Percentiles rank a stretch among this genome's conserved stretches.
Evolutionary conservation across 2,797 vertebrate genomes (phyloP).

Genomic region (Premnoplex brunnescens): DNA sequence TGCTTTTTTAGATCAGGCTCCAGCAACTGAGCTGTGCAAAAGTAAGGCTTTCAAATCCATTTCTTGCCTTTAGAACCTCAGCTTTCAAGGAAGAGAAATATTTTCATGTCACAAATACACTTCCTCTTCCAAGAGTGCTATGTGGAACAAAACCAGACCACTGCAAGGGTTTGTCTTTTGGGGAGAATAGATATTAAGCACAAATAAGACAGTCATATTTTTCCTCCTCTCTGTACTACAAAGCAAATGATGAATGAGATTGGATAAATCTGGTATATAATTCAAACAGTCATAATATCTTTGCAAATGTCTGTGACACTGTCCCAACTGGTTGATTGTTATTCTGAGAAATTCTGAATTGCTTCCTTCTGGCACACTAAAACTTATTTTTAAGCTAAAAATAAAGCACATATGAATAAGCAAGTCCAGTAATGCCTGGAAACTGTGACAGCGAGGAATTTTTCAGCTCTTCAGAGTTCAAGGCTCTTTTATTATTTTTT

Average conservation of each 20-base stretch:
- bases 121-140: neutral
- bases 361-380: constrained; percentile 19
- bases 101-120: neutral
- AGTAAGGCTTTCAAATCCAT: neutral
- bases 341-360: neutral
- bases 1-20: neutral
- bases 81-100: neutral
- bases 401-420: constrained; percentile 32
- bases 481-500: neutral
- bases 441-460: constrained; percentile 37
- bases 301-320: neutral
- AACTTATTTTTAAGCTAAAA: constrained; percentile 52
- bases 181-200: neutral
- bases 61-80: neutral
- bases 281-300: neutral
- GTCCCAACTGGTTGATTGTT: neutral
- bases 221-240: neutral
- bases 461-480: constrained; percentile 24
- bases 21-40: neutral
- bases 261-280: neutral
- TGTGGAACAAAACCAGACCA: neutral
- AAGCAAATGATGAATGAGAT: neutral
- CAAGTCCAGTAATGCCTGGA: neutral
- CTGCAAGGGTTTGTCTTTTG: neutral
- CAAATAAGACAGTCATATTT: neutral